Base-by-base conservation (phyloP, 2,888 invertebrate genomes). In the Drosophila falleni region DNA sequence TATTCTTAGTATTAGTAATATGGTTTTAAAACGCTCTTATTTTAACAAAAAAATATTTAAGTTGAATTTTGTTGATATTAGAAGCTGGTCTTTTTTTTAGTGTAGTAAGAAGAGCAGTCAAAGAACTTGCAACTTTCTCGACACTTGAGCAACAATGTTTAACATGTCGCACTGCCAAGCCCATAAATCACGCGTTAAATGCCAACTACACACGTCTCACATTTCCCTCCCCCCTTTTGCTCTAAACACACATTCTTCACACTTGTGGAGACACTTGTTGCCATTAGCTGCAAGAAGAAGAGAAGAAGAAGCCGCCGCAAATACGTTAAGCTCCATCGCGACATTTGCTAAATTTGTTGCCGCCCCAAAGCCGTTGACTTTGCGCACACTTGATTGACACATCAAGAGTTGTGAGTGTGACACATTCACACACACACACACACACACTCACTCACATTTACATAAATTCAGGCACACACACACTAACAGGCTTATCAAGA, bases 141-240 rank as follows among this genome's bases (percentile, higher is more conserved):
- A 11, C 54, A 39, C 62, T 42, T 39, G 54, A 39, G 68, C 76
- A 41, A 68, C 63, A 65, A 70, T 74, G 78, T 74, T 71, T 61
- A 23, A 66, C 71, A 71, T 71, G 56, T 54, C 64, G 53, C 39
- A 42, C 23, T 56, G 67, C 44, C 72, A 59, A 56, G 55, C 59
- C 71, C 74, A 87, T 83, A 81, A 87, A 83, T 87, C 85, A 71
- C 56, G 63, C 66, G 54, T 56, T 59, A 72, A 72, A 64, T 77
- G 68, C 68, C 66, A 70, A 33, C 46, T 35, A 46, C 64, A 66
- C 71, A 63, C 65, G 59, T 50, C 4, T 5, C 41, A 10, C 65
- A 5, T 9, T 33, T 0, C 33, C 13, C 5, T 37, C 13, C n/a
- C n/a, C n/a, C n/a, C n/a, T n/a, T 19, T 19, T 31, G 16, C n/a